A percentile compares a stretch with the other conserved stretches of the same genome.
Conservation (phyloP, 1,140 invertebrate species). For the Aricia agestis region DNA sequence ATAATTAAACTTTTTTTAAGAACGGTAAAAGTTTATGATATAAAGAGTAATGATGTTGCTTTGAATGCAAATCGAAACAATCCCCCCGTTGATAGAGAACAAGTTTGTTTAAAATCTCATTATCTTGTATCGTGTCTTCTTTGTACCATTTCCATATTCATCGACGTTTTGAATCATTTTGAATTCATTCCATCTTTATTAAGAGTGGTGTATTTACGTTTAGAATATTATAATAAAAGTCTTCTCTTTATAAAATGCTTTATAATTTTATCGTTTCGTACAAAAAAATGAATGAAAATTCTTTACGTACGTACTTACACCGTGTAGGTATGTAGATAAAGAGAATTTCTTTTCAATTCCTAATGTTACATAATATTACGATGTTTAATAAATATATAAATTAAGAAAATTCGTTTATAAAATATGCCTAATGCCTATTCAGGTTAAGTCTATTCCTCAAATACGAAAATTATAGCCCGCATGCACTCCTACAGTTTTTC, state of each 20-base stretch:
- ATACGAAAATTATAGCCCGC: not conserved
- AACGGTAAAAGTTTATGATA: not conserved
- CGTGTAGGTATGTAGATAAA: not conserved
- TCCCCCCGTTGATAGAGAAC: constrained; percentile 4
- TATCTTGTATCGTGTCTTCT: constrained; percentile 15
- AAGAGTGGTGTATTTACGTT: constrained; percentile 6
- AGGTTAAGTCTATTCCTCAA: too few relatives aligned
- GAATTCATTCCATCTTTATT: constrained; percentile 8
- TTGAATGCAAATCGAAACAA: constrained; percentile 11
- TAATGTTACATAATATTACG: too few relatives aligned
- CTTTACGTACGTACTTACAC: not conserved
- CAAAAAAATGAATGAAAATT: not conserved
- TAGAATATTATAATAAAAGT: not conserved
- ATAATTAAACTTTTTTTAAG: too few relatives aligned
- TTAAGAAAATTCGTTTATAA: too few relatives aligned
- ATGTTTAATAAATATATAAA: too few relatives aligned
- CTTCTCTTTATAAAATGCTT: not conserved
- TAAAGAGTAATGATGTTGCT: not conserved
- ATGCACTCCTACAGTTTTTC: not conserved
- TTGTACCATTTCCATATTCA: constrained; percentile 11
- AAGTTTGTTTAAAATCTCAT: constrained; percentile 17
- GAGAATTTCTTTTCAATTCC: not conserved
- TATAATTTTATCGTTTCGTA: not conserved
- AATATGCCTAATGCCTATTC: too few relatives aligned
- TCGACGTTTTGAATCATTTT: constrained; percentile 2